Base-by-base conservation (phyloP, 2,113 vertebrate species). In the Galeopterus variegatus region DNA sequence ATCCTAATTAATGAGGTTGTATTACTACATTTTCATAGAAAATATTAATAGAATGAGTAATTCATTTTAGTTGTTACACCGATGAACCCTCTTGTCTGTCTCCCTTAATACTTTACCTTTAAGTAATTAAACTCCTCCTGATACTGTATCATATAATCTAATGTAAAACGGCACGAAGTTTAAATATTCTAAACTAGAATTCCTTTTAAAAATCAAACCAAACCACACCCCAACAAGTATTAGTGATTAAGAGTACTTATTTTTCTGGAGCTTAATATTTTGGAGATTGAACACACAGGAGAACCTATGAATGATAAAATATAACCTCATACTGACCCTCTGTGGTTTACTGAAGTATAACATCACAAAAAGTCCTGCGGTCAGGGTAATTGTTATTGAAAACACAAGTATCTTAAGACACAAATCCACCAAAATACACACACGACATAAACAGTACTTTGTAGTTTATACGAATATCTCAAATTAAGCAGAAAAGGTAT, bases 311-410 rank as follows among this genome's bases (percentile, higher is more conserved):
- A 54, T 58, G 15, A 92, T 33, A 89, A 2, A 85, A 2, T 82
- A 89, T 81, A 97, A 85, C 95, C 80, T 93, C 92, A 97, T 1
- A 96, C 91, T 98, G 98, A 97, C 98, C 95, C 97, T 8, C 73
- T 88, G 97, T 98, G 98, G 98, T 50, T 93, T 96, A 86, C 52
- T 2, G 24, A 97, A 96, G 96, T 77, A 98, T 10, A 2, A 73
- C 96, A 96, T 8, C 48, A 85, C 0, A 67, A 65, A 96, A 96
- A 97, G 56, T 45, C 9, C 89, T 31, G 41, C 64, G 89, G 89
- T 87, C 23, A 96, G 72, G 84, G 41, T 65, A 73, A 86, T 52
- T 88, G 36, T 95, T 93, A 89, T 18, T 21, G 10, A 64, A 79
- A 88, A 87, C n/a, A 89, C 45, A 58, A 0, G 50, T 62, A 87